phyloP scores from a whole-genome alignment of 23 tunicate species.

The Trididemnum clinides region DNA sequence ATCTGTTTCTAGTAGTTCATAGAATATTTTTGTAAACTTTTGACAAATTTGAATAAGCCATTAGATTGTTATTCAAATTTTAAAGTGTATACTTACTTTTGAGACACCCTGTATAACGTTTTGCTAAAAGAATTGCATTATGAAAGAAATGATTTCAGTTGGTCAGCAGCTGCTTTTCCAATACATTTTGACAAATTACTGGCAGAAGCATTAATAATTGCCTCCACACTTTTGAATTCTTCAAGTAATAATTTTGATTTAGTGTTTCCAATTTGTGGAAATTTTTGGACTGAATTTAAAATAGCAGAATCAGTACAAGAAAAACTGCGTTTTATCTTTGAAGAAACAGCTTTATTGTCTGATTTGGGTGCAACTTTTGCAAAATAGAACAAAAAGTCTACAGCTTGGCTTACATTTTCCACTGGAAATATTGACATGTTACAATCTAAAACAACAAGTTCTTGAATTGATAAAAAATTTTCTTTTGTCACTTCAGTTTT shows the following conservation, averaged over 20 bases:
- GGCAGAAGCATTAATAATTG: not conserved
- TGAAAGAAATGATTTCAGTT: not conserved
- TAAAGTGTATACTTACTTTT: too few relatives aligned
- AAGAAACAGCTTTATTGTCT: not conserved
- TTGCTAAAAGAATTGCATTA: too few relatives aligned
- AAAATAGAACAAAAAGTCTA: not conserved
- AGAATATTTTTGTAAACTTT: too few relatives aligned
- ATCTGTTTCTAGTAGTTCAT: too few relatives aligned
- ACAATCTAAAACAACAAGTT: conserved; percentile 4
- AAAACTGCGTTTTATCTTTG: not conserved
- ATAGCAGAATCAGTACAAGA: not conserved
- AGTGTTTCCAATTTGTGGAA: not conserved
- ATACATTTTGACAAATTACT: not conserved
- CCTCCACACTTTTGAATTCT: not conserved
- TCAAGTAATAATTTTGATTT: not conserved
- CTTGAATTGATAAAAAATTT: not conserved
- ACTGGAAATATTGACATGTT: not conserved
- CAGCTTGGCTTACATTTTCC: not conserved
- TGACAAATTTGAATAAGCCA: too few relatives aligned
- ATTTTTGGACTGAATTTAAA: not conserved
- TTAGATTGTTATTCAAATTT: too few relatives aligned
- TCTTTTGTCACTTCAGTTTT: not conserved
- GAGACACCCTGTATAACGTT: too few relatives aligned
- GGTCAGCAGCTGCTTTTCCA: not conserved
- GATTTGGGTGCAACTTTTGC: not conserved